Percentiles rank a stretch among this genome's conserved stretches.
Conservation (phyloP, 2,797 vertebrate genomes). For the Lates japonicus region DNA sequence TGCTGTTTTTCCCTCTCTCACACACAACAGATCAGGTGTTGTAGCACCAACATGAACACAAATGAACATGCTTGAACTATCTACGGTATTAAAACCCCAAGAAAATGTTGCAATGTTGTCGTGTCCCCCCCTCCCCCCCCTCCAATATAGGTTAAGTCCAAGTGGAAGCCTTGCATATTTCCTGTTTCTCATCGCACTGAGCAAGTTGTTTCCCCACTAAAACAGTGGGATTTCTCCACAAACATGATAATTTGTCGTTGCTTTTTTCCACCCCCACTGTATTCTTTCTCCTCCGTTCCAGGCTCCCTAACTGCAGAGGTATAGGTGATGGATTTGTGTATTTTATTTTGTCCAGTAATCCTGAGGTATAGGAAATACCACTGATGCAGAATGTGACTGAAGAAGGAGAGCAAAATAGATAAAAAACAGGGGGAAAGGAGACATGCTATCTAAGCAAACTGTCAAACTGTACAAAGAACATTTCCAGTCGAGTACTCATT, state of each 20-base stretch:
- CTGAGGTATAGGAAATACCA: constrained; percentile 95
- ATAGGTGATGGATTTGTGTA: constrained; percentile 88
- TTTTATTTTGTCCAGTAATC: constrained; percentile 93
- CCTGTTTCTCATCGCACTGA: constrained; percentile 64
- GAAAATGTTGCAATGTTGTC: constrained; percentile 27
- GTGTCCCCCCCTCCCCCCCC: constrained; percentile 57
- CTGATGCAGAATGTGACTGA: constrained; percentile 92
- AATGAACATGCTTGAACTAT: constrained; percentile 61
- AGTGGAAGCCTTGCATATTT: constrained; percentile 83
- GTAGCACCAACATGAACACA: constrained; percentile 79
- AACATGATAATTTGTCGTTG: constrained; percentile 32
- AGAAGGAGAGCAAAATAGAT: constrained; percentile 80
- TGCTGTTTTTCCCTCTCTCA: constrained; percentile 37
- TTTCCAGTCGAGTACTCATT: constrained; percentile 97
- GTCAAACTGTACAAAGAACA: constrained; percentile 91
- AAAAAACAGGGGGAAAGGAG: constrained; percentile 78
- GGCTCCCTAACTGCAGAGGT: constrained; percentile 88
- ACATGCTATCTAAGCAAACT: constrained; percentile 88
- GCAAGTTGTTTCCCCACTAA: constrained; percentile 47
- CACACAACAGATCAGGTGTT: constrained; percentile 61
- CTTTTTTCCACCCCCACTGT: constrained; percentile 22
- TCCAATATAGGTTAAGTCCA: constrained; percentile 86
- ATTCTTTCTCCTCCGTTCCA: constrained; percentile 60
- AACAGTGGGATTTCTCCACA: constrained; percentile 54
- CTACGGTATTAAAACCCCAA: constrained; percentile 31